Evolutionary conservation across 2,888 invertebrate genomes (phyloP).

Genomic region (Dyspetes luteomarginatus): DNA sequence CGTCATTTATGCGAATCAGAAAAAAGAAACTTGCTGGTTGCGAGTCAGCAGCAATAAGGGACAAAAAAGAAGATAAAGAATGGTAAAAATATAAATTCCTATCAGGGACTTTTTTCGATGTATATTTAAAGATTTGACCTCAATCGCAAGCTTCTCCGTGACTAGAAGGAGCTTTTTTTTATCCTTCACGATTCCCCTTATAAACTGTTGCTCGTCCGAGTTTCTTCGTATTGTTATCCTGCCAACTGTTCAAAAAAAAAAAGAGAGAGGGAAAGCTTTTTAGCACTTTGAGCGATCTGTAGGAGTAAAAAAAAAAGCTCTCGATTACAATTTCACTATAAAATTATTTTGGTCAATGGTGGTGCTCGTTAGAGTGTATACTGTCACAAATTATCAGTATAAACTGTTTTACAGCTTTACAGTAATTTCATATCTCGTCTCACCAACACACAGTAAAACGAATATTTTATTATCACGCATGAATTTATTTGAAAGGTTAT

Average conservation of each 20-base stretch:
- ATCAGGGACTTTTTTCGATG: no score
- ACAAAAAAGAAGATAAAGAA: no score
- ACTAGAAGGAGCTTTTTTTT: not conserved
- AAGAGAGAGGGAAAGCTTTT: no score
- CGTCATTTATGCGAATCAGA: no score
- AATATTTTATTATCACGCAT: no score
- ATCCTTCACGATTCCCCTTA: not conserved
- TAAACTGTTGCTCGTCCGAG: constrained; percentile 45
- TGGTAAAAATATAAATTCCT: no score
- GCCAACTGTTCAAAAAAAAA: no score
- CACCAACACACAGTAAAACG: not conserved
- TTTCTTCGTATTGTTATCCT: constrained; percentile 45
- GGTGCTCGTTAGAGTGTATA: constrained; percentile 50
- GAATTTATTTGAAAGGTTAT: no score
- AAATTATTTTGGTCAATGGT: not conserved
- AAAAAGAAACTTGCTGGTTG: no score
- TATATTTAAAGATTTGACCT: no score
- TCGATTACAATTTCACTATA: not conserved
- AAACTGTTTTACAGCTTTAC: constrained; percentile 64
- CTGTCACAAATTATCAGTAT: constrained; percentile 58
- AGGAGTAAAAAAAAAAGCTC: constrained; percentile 24
- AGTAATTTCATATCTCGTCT: no score
- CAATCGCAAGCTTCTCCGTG: not conserved
- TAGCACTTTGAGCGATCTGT: constrained; percentile 2
- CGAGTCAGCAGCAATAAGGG: no score